A percentile compares a stretch with the other conserved stretches of the same genome.
Conservation (phyloP, 2,888 invertebrate species). For the Abrostola triplasia region DNA sequence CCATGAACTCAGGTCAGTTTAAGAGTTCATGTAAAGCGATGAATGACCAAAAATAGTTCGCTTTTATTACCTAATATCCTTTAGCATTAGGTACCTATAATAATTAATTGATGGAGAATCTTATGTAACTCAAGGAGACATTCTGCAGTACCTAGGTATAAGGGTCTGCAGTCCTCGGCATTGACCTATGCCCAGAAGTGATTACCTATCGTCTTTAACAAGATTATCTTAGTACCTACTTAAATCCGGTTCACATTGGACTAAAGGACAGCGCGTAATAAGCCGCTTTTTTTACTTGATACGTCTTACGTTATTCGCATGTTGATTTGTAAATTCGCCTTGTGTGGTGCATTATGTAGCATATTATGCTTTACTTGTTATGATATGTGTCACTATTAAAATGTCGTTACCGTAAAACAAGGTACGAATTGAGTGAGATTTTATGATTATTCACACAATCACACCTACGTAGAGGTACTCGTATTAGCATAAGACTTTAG, state of each 20-base stretch:
- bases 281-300: not conserved
- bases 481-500: slow-evolving; percentile 72
- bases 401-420: slow-evolving; percentile 25
- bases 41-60: too few species aligned
- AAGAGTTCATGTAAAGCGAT: too few species aligned
- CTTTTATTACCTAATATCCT: too few species aligned
- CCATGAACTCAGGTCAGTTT: too few species aligned
- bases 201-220: not conserved
- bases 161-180: not conserved
- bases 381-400: slow-evolving; percentile 14
- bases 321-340: slow-evolving; percentile 2
- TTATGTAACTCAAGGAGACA: too few species aligned
- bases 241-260: not conserved
- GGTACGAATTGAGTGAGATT: slow-evolving; percentile 42
- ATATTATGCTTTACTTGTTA: slow-evolving; percentile 9
- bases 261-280: not conserved
- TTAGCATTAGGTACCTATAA: too few species aligned
- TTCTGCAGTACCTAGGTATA: not conserved
- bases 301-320: not conserved
- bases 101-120: too few species aligned
- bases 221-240: not conserved
- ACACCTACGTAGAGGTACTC: slow-evolving; percentile 50
- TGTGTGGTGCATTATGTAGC: slow-evolving; percentile 1
- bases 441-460: slow-evolving; percentile 42
- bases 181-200: not conserved